Percentiles rank a stretch among this genome's conserved stretches.
These are phyloP conservation scores for Chaetodon trifascialis DNA, from an alignment of 2,113 vertebrate genomes.

Conservation along the genomic window DNA sequence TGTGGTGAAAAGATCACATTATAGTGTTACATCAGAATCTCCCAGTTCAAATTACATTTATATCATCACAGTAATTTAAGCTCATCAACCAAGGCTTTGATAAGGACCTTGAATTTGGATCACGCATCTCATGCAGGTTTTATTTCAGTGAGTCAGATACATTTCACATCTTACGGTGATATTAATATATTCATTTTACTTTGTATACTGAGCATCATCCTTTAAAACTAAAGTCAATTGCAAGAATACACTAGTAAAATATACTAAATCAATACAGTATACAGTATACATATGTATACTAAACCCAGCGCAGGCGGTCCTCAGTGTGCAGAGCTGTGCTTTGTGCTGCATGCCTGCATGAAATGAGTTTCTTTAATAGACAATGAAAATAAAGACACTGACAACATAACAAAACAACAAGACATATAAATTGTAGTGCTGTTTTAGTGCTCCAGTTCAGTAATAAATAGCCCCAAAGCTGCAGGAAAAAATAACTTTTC, in stretches of 20 bases:
- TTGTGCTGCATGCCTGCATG: background rate
- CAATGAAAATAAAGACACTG: background rate
- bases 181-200: background rate
- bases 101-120: no score
- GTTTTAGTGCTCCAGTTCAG: background rate
- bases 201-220: no score
- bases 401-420: background rate
- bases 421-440: background rate
- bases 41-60: background rate
- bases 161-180: background rate
- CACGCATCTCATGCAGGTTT: background rate
- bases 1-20: no score
- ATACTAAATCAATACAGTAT: no score
- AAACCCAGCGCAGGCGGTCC: no score
- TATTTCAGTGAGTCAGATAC: background rate
- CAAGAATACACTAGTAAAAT: background rate
- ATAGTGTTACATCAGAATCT: background rate
- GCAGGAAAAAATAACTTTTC: background rate
- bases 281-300: no score
- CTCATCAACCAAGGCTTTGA: background rate
- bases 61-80: background rate
- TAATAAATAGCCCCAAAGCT: background rate
- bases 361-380: background rate
- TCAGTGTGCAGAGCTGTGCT: background rate
- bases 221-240: background rate